Evolutionary conservation across 2,113 vertebrate genomes (phyloP).

Genomic region (Rhinolophus ferrumequinum): DNA sequence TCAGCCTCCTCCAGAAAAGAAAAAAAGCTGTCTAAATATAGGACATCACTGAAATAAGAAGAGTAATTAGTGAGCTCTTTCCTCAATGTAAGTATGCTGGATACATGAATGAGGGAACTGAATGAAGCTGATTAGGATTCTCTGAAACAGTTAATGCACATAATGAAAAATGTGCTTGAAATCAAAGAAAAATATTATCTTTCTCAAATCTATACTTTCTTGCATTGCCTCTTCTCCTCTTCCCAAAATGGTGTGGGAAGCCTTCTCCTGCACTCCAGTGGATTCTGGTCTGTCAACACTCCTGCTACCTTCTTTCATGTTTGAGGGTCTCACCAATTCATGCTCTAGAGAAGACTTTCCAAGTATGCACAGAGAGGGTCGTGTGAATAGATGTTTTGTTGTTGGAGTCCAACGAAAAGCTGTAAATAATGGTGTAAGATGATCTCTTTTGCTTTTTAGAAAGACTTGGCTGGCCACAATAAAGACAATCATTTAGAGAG

Average conservation of each 20-base stretch:
- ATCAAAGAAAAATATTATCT: neutral
- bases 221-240: neutral
- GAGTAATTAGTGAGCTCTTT: constrained; percentile 31
- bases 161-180: constrained; percentile 8
- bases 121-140: constrained; percentile 36
- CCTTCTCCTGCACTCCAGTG: neutral
- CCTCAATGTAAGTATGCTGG: neutral
- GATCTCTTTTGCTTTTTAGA: neutral
- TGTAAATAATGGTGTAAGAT: neutral
- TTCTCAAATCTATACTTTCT: neutral
- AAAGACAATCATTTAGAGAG: neutral
- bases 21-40: constrained; percentile 42
- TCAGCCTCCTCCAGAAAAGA: neutral
- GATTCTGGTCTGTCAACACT: neutral
- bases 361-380: neutral
- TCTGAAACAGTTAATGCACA: constrained; percentile 22
- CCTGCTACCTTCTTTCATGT: neutral
- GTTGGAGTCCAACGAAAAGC: neutral
- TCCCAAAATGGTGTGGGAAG: neutral
- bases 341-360: neutral
- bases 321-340: neutral
- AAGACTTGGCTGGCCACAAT: neutral
- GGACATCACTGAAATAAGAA: neutral
- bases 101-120: neutral
- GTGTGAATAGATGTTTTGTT: neutral